These are phyloP conservation scores for Conger conger DNA, from an alignment of 2,113 vertebrate genomes.

Conservation along the genomic window DNA sequence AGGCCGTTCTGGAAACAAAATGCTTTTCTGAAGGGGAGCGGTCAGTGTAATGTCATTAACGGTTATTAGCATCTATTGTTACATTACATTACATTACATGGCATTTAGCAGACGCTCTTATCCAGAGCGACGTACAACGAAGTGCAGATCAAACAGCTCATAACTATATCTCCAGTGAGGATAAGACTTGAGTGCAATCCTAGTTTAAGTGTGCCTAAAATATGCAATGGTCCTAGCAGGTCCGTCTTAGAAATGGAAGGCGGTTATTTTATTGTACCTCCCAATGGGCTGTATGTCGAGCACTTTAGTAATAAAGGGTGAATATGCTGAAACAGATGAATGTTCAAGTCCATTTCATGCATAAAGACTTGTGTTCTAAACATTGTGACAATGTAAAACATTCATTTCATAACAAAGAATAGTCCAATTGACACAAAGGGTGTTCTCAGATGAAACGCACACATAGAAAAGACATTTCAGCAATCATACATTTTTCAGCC, in stretches of 20 bases:
- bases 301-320: background rate
- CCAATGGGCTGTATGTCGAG: background rate
- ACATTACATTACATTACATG: too few species aligned
- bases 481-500: slow-evolving; percentile 47
- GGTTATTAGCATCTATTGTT: too few species aligned
- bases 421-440: too few species aligned
- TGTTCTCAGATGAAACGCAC: too few species aligned
- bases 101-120: too few species aligned
- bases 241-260: background rate
- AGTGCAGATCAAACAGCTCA: background rate
- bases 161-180: background rate
- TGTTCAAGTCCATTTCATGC: too few species aligned
- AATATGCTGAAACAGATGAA: too few species aligned
- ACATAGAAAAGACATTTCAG: background rate
- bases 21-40: background rate
- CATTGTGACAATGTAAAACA: too few species aligned
- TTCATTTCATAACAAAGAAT: too few species aligned
- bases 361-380: too few species aligned
- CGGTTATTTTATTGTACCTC: background rate
- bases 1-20: background rate
- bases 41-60: too few species aligned
- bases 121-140: too few species aligned
- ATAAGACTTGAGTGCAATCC: background rate
- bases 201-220: background rate
- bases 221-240: background rate